Evolutionary conservation across 2,888 invertebrate genomes (phyloP), one percentile per base, ranked within the genome.

Genomic region (Monochamus alternatus): DNA sequence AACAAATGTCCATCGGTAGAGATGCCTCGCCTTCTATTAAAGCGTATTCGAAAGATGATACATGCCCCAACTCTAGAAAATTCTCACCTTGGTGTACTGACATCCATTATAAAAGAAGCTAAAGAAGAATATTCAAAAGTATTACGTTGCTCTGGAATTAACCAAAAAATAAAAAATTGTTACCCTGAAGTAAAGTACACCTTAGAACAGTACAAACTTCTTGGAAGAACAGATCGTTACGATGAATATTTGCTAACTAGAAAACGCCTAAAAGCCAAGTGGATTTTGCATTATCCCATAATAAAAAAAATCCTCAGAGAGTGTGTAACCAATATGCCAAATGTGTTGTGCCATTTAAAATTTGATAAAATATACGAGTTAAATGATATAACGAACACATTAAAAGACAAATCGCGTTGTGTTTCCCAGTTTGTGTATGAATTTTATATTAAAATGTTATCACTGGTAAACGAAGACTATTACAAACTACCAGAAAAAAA

Each of bases 201-300:
- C 55, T 90, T 92, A 85, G 88, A 89, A 32, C 86, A 90, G 79
- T 93, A 93, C 82, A 93, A 92, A 85, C 90, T 90, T 80, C 89
- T 90, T 0, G 94, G 94, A 0, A 88, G 91, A 74, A 93, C 94
- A 0, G 85, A 90, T 32, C 91, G 92, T 82, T 93, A 93, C 82
- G 85, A 89, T 0, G 90, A 89, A 78, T 94, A 92, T 89, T 66
- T 93, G 7, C 90, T 87, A 76, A 92, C 89, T 83, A 91, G 92
- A 55, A 91, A 91, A 65, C 90, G 89, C 81, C 85, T 95, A 0
- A 87, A 90, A 81, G 90, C 89, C 55, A 91, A 90, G 64, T 91
- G 94, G 69, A 90, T 93, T 44, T 87, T 94, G 30, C 89, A 93
- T 22, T 92, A 93, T 84, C 92, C 91, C 9, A 91, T 94, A 66